These are phyloP conservation scores for Adelosebastes latens DNA, from an alignment of 2,797 vertebrate genomes.

Conservation along the genomic window DNA sequence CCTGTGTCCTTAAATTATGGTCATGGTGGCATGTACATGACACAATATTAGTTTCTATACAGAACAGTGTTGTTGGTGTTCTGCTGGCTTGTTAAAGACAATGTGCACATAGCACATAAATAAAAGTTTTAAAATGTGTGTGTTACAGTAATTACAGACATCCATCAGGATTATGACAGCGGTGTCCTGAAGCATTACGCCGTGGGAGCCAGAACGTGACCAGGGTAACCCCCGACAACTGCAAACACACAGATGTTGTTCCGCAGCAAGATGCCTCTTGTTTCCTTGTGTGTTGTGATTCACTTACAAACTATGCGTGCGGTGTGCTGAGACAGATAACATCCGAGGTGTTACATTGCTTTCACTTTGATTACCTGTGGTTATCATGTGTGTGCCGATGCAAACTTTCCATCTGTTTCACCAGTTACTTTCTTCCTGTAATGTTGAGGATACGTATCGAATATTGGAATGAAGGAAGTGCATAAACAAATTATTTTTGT, in stretches of 20 bases:
- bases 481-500: background rate
- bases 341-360: background rate
- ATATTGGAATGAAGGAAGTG: background rate
- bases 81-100: background rate
- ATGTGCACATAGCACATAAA: background rate
- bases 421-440: background rate
- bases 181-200: slow-evolving; percentile 12
- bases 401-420: background rate
- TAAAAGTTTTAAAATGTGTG: background rate
- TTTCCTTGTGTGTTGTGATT: slow-evolving; percentile 52
- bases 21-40: background rate
- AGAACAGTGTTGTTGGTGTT: background rate
- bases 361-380: background rate
- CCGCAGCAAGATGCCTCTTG: slow-evolving; percentile 38
- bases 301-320: slow-evolving; percentile 36
- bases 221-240: slow-evolving; percentile 11
- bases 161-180: slow-evolving; percentile 65
- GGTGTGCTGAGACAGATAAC: background rate
- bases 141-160: slow-evolving; percentile 66
- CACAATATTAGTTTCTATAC: background rate
- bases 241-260: slow-evolving; percentile 38
- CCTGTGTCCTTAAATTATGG: background rate
- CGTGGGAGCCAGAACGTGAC: slow-evolving; percentile 16
- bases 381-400: background rate
- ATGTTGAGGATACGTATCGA: background rate